A percentile compares a stretch with the other conserved stretches of the same genome.
phyloP scores from a whole-genome alignment of 1,140 invertebrate genomes.

The Zaprionus ghesquierei region DNA sequence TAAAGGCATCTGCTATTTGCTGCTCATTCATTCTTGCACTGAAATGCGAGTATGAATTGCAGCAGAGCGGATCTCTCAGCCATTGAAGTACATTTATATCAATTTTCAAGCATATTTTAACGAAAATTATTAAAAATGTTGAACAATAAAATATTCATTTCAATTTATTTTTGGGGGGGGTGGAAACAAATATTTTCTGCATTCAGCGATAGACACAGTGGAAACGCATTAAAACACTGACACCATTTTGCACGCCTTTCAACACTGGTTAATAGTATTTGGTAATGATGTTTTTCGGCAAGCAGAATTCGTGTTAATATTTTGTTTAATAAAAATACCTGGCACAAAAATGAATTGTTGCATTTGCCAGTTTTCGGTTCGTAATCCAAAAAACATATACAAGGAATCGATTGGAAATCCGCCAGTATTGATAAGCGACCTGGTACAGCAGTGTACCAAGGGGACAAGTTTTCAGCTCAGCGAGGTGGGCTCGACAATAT shows the following conservation, averaged over 20 bases:
- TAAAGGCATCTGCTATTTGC: too few relatives aligned
- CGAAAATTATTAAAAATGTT: too few relatives aligned
- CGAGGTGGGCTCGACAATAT: slow-evolving; percentile 56
- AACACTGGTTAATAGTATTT: slow-evolving; percentile 23
- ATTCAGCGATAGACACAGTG: not conserved
- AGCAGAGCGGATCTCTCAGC: too few relatives aligned
- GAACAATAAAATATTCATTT: too few relatives aligned
- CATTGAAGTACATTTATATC: too few relatives aligned
- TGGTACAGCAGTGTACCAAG: slow-evolving; percentile 62
- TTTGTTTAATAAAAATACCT: slow-evolving; percentile 11
- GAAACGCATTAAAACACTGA: not conserved
- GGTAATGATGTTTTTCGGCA: slow-evolving; percentile 18
- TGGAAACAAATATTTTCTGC: too few relatives aligned
- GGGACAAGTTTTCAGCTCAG: slow-evolving; percentile 53
- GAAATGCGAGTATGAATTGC: too few relatives aligned
- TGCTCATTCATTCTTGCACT: too few relatives aligned
- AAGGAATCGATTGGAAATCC: slow-evolving; percentile 62
- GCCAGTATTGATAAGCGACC: slow-evolving; percentile 59
- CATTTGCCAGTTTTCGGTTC: slow-evolving; percentile 70
- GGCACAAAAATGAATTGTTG: slow-evolving; percentile 63
- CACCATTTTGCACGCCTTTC: not conserved
- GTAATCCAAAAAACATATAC: slow-evolving; percentile 60
- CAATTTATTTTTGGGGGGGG: too few relatives aligned
- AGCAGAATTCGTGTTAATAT: slow-evolving; percentile 22
- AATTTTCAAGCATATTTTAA: too few relatives aligned